Base-by-base conservation (phyloP, 2,113 vertebrate genomes). In the Trichomycterus rosablanca region DNA sequence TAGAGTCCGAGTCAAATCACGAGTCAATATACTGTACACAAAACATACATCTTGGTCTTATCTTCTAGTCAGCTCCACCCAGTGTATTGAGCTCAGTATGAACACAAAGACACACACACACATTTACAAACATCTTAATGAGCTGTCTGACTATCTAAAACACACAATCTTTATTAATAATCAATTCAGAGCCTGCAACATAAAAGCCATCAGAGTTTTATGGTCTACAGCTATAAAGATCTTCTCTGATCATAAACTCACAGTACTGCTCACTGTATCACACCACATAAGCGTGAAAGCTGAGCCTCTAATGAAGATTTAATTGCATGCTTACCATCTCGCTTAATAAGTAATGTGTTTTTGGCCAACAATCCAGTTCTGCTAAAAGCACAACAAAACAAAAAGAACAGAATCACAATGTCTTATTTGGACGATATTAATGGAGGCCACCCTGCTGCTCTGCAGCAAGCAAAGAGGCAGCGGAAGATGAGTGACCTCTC, bases 401-500 rank as follows among this genome's bases (percentile, higher is more conserved):
- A n/a, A n/a, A n/a, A n/a, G n/a, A n/a, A n/a, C n/a, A n/a, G n/a
- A n/a, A n/a, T n/a, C n/a, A 32, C 4, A 32, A 32, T 9, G 30
- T 5, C 30, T 32, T 32, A 5, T 32, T 32, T 32, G 30, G 9
- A 32, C 30, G 30, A 32, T n/a, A 32, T 32, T 9, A 4, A 9
- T 5, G 30, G 9, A 32, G 30, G 4, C 30, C 30, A 4, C 30
- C 30, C 4, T 9, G 4, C 30, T 5, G 43, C 37, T 57, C 42
- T 19, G 42, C 51, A 56, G 62, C 65, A 68, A 69, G 32, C 51
- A 65, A 64, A 62, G 55, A 60, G 63, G 37, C 18, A 62, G 37
- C 63, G 75, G 78, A 80, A 83, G 81, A 82, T 78, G 77, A 75
- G 72, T 79, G 67, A 78, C 76, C 79, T 74, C 68, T 74, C 68